These are phyloP conservation scores for Rhingia campestris DNA, from an alignment of 2,888 invertebrate genomes.

Conservation along the genomic window DNA sequence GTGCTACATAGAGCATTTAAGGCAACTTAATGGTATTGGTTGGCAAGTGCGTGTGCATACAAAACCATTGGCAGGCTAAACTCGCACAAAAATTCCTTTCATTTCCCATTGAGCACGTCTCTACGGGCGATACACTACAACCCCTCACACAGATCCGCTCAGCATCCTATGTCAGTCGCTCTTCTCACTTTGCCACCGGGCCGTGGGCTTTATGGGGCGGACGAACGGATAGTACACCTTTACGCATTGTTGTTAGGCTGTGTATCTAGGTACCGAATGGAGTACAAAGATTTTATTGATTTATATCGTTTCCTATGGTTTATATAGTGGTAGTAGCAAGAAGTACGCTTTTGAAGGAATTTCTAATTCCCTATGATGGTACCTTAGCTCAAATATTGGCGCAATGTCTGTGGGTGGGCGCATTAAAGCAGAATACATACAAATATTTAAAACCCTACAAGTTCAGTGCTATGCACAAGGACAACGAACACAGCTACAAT, in stretches of 20 bases:
- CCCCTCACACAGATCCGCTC: slow-evolving; percentile 32
- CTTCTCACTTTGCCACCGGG: slow-evolving; percentile 19
- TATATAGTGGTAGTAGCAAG: slow-evolving; percentile 45
- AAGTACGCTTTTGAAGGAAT: slow-evolving; percentile 64
- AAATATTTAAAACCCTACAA: slow-evolving; percentile 59
- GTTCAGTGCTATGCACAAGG: slow-evolving; percentile 50
- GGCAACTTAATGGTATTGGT: slow-evolving; percentile 78
- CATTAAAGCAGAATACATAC: slow-evolving; percentile 50
- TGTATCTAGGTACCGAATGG: slow-evolving; percentile 65
- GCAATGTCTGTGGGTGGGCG: slow-evolving; percentile 24
- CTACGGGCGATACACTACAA: slow-evolving; percentile 7
- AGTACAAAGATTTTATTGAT: slow-evolving; percentile 72
- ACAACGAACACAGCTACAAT: slow-evolving; percentile 42
- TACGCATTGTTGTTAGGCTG: slow-evolving; percentile 63
- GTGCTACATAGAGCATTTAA: slow-evolving; percentile 62
- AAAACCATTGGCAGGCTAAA: slow-evolving; percentile 62
- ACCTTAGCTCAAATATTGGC: slow-evolving; percentile 45
- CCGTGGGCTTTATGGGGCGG: slow-evolving; percentile 33
- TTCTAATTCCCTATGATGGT: slow-evolving; percentile 59
- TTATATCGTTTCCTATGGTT: slow-evolving; percentile 65
- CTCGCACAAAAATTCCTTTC: slow-evolving; percentile 55
- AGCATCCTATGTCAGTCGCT: slow-evolving; percentile 37
- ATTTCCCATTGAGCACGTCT: slow-evolving; percentile 70
- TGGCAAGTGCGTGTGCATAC: slow-evolving; percentile 75
- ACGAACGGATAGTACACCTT: slow-evolving; percentile 62